Percentiles rank a stretch among this genome's conserved stretches.
These are phyloP conservation scores for Coreoperca whiteheadi DNA, from an alignment of 2,113 vertebrate genomes.

Conservation along the genomic window DNA sequence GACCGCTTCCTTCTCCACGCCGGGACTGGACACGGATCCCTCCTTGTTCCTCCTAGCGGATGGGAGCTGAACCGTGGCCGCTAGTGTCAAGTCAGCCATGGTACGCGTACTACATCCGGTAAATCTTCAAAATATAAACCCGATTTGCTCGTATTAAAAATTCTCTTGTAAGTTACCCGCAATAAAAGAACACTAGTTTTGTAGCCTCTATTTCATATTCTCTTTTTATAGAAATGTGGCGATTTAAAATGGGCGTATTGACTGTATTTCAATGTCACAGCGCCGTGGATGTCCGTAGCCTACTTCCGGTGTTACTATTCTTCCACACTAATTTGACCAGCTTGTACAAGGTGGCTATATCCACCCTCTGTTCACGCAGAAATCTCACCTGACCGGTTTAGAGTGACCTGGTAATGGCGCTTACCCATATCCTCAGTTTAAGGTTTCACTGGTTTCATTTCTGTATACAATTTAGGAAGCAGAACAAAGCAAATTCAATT, in stretches of 20 bases:
- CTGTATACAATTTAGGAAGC: slow-evolving; percentile 55
- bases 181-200: accelerated
- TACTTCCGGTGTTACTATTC: slow-evolving; percentile 33
- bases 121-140: slow-evolving; percentile 45
- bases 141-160: accelerated
- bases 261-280: not conserved
- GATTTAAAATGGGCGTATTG: not conserved
- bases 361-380: slow-evolving; percentile 38
- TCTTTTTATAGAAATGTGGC: accelerated
- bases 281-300: accelerated
- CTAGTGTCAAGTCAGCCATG: not conserved
- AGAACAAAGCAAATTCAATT: not conserved
- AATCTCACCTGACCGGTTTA: slow-evolving; percentile 78
- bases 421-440: slow-evolving; percentile 39
- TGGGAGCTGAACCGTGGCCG: slow-evolving; percentile 66
- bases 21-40: slow-evolving; percentile 58
- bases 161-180: accelerated
- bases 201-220: accelerated
- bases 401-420: slow-evolving; percentile 3
- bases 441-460: slow-evolving; percentile 64
- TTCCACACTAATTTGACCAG: not conserved
- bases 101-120: slow-evolving; percentile 16
- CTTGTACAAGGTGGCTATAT: not conserved
- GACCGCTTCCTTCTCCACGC: slow-evolving; percentile 80
- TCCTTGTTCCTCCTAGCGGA: slow-evolving; percentile 81